phyloP scores from a whole-genome alignment of 2,888 invertebrate species.

The Nemapogon koenigi region DNA sequence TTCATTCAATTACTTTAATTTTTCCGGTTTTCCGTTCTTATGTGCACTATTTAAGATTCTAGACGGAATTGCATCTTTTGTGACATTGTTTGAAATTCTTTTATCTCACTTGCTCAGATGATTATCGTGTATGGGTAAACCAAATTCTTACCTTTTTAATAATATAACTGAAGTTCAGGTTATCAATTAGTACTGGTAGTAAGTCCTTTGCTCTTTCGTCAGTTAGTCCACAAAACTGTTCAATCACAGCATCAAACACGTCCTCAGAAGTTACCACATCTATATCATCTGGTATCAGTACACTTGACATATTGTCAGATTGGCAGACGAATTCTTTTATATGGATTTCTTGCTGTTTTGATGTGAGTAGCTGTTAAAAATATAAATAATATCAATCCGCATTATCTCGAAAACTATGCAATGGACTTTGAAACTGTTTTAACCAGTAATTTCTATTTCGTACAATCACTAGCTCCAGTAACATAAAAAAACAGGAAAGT shows the following conservation, averaged over 20 bases:
- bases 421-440: too few relatives aligned
- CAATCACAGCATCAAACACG: slow-evolving; percentile 37
- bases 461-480: too few relatives aligned
- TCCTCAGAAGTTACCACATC: slow-evolving; percentile 30
- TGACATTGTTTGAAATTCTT: too few relatives aligned
- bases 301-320: slow-evolving; percentile 29
- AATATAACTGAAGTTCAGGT: slow-evolving; percentile 41
- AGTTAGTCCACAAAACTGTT: slow-evolving; percentile 49
- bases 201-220: slow-evolving; percentile 42
- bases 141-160: slow-evolving; percentile 32
- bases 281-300: slow-evolving; percentile 27
- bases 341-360: slow-evolving; percentile 27
- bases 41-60: too few relatives aligned
- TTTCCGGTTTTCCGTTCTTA: too few relatives aligned
- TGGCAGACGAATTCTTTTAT: slow-evolving; percentile 37
- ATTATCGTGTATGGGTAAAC: background rate
- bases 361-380: slow-evolving; percentile 28
- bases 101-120: too few relatives aligned
- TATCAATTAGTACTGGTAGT: slow-evolving; percentile 39
- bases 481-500: too few relatives aligned
- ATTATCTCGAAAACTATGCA: too few relatives aligned
- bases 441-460: too few relatives aligned
- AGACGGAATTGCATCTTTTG: too few relatives aligned
- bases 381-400: too few relatives aligned
- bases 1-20: background rate